These are phyloP conservation scores for Lithobates pipiens DNA, from an alignment of 2,797 vertebrate genomes.

Conservation along the genomic window DNA sequence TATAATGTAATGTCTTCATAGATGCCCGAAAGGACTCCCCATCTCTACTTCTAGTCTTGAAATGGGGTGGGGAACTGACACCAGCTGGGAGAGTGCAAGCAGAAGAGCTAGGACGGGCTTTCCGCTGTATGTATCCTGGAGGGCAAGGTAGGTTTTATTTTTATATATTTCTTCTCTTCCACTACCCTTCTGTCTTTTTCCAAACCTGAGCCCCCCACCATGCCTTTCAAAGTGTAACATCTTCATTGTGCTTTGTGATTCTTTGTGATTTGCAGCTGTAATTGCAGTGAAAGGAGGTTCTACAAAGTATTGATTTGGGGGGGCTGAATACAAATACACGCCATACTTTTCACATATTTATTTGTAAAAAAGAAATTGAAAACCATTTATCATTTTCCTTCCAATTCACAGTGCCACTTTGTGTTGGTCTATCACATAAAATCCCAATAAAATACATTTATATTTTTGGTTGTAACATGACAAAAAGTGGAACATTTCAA, in stretches of 20 bases:
- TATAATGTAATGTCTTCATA: constrained; percentile 67
- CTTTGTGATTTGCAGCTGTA: no score
- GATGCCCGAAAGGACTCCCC: constrained; percentile 83
- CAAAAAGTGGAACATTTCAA: no score
- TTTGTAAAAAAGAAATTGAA: no score
- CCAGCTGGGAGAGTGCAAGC: constrained; percentile 93
- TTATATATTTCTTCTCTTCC: background rate
- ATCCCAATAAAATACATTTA: no score
- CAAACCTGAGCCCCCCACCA: background rate
- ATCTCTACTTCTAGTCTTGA: constrained; percentile 91
- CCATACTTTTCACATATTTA: no score
- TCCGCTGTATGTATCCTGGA: constrained; percentile 97
- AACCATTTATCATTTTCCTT: no score
- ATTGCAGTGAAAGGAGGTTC: no score
- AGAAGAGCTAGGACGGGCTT: constrained; percentile 93
- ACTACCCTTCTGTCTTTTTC: background rate
- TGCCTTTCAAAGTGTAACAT: background rate
- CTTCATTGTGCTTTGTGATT: background rate
- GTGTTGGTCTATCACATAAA: no score
- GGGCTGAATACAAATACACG: no score
- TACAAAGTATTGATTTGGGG: no score
- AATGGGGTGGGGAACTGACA: constrained; percentile 96
- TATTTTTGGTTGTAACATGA: no score
- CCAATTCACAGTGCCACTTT: no score
- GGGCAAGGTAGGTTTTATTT: constrained; percentile 85